A percentile compares a stretch with the other conserved stretches of the same genome.
Evolutionary conservation across 2,113 vertebrate genomes (phyloP).

Genomic region (cat (Felis catus)): DNA sequence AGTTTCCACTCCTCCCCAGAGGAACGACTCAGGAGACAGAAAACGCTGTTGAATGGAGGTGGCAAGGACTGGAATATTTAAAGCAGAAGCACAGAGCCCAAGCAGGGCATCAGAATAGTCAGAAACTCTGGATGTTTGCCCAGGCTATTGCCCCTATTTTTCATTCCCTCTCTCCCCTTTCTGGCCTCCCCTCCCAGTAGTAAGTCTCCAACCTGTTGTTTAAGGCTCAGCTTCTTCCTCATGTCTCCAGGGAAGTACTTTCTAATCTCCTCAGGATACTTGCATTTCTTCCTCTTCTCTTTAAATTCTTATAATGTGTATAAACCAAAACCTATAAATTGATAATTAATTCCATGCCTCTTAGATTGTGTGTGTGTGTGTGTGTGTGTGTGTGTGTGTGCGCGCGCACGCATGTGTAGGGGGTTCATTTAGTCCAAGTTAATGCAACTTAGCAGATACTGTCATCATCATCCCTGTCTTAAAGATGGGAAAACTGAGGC

Average conservation of each 20-base stretch:
- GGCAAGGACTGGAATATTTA: conserved; percentile 73
- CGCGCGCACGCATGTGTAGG: too few species aligned
- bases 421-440: not conserved
- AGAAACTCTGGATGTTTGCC: not conserved
- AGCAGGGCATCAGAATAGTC: not conserved
- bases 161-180: not conserved
- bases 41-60: conserved; percentile 73
- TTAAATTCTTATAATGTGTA: not conserved
- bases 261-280: not conserved
- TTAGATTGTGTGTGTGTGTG: not conserved
- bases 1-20: conserved; percentile 51
- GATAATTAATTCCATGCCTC: not conserved
- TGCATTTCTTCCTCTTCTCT: not conserved
- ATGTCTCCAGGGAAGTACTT: not conserved
- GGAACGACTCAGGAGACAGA: conserved; percentile 73
- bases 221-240: not conserved
- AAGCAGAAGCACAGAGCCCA: conserved; percentile 29
- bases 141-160: not conserved
- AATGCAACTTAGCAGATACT: not conserved
- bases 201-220: not conserved
- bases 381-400: too few species aligned
- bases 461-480: not conserved
- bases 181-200: not conserved
- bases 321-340: not conserved
- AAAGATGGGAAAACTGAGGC: not conserved